These are phyloP conservation scores for Sylvia borin DNA, from an alignment of 2,797 vertebrate genomes.

Conservation along the genomic window DNA sequence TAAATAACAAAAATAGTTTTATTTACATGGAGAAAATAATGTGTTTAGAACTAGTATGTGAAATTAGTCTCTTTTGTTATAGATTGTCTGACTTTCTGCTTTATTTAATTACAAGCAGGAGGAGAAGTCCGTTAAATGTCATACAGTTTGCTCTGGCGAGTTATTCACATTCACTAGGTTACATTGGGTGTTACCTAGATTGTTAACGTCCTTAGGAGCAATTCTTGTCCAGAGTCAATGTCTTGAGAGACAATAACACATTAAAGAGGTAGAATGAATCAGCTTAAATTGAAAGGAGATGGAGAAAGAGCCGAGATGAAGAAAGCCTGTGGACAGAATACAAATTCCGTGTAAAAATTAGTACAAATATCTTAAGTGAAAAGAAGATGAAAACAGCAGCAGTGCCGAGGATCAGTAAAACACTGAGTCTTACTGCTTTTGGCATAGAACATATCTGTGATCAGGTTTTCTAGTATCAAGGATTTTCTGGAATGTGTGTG, in stretches of 20 bases:
- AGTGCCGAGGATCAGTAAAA: neutral
- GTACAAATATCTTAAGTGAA: neutral
- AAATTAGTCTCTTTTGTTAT: neutral
- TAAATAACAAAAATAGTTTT: neutral
- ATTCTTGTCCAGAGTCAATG: neutral
- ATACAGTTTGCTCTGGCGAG: neutral
- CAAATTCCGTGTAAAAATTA: neutral
- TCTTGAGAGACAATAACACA: neutral
- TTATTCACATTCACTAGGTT: neutral
- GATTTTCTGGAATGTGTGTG: neutral
- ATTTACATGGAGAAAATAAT: neutral
- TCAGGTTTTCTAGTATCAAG: neutral
- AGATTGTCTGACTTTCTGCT: neutral
- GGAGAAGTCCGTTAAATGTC: neutral
- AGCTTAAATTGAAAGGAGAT: neutral
- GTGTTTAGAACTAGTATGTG: neutral
- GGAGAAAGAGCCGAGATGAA: neutral
- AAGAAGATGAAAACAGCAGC: neutral
- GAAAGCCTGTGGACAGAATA: neutral
- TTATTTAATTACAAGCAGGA: neutral
- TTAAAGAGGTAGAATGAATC: neutral
- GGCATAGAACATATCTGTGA: neutral
- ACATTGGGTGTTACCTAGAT: neutral
- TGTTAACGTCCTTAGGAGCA: neutral
- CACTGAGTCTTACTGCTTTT: neutral